A percentile compares a stretch with the other conserved stretches of the same genome.
These are phyloP conservation scores for Collichthys lucidus DNA, from an alignment of 2,113 vertebrate genomes.

Conservation along the genomic window DNA sequence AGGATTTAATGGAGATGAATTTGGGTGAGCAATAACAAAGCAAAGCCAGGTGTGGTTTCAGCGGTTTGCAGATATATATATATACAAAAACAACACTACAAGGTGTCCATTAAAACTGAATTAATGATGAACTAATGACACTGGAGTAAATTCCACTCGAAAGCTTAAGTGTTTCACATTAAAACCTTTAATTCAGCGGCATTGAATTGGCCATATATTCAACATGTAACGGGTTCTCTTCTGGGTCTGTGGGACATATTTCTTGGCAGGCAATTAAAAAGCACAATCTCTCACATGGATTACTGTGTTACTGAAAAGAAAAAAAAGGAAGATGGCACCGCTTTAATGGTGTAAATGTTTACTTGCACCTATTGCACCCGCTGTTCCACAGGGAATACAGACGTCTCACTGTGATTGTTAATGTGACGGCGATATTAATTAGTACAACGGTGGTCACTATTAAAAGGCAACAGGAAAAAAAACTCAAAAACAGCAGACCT, in stretches of 20 bases:
- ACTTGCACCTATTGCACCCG: too few relatives aligned
- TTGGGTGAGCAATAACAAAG: background rate
- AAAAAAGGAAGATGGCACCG: background rate
- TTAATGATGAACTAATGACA: too few relatives aligned
- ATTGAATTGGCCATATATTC: background rate
- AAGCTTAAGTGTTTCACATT: background rate
- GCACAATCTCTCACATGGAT: background rate
- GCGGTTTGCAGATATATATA: background rate
- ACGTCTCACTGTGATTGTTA: background rate
- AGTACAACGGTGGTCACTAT: background rate
- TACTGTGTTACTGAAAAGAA: background rate
- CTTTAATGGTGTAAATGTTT: background rate
- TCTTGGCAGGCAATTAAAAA: background rate
- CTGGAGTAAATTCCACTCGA: background rate
- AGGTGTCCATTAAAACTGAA: too few relatives aligned
- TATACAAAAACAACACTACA: too few relatives aligned
- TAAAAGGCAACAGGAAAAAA: background rate
- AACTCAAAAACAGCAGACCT: too few relatives aligned
- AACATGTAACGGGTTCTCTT: background rate
- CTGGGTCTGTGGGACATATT: background rate
- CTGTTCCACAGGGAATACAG: background rate
- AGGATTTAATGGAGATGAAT: slow-evolving; percentile 3
- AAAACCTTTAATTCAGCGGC: background rate
- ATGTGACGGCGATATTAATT: background rate
- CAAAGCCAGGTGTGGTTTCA: background rate